Base-by-base conservation (phyloP, 2,888 invertebrate genomes). In the Gnatocerus cornutus region DNA sequence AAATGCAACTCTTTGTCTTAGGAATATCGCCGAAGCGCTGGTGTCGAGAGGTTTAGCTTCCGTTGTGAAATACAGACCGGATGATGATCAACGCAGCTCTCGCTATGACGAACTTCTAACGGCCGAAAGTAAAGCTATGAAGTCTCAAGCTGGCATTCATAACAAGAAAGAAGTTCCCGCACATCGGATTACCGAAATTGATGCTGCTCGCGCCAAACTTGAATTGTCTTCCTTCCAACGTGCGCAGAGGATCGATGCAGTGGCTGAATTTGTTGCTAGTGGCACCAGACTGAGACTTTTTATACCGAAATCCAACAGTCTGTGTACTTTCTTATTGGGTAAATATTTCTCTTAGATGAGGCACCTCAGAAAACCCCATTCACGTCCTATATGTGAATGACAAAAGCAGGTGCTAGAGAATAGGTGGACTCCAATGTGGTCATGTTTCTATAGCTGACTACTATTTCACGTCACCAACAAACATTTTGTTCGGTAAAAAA, bases 201-300 rank as follows among this genome's bases (percentile, higher is more conserved):
- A 97, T 86, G 88, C 92, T 43, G 88, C 92, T 0, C 94, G 94
- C 81, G 92, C 95, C 1, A 96, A 95, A 84, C 94, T 96, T 82
- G 98, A 98, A 86, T 88, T 99, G 82, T 96, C 98, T 48, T 95
- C 96, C 81, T 89, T 99, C 80, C 96, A 96, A 85, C 90, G 98
- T 77, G 95, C 96, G 6, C 92, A 95, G 68, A 92, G 94, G 74
- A 92, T 94, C 50, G 97, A 97, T 82, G 98, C 94, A 3, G 91
- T 96, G 9, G 98, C 98, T 2, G 99, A 99, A 83, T 99, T 98
- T 84, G 96, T 99, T 0, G 95, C 98, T 0, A 97, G 97, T 81
- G 99, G 99, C 12, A 98, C 99, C 0, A 90, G 99, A 48, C 87
- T 99, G 80, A 90, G 99, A 73, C 84, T 99, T 6, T 99, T 93